phyloP scores from a whole-genome alignment of 2,113 vertebrate species.

The Agapornis roseicollis region DNA sequence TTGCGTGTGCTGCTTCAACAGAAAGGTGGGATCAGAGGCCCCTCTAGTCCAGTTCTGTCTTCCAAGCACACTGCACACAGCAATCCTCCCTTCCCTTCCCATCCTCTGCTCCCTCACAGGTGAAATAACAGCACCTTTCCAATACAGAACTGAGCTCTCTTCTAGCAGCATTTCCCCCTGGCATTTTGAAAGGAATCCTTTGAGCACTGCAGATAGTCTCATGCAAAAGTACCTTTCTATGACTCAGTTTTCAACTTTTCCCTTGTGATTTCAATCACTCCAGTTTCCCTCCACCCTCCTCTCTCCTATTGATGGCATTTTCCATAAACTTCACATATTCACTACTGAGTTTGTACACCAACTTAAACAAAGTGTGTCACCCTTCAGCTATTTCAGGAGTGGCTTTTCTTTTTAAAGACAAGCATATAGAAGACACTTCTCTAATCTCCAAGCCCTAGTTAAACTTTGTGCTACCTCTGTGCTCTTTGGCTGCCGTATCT shows the following conservation, averaged over 20 bases:
- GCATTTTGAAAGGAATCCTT: neutral
- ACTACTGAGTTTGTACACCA: neutral
- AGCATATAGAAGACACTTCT: neutral
- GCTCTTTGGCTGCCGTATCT: fast-evolving
- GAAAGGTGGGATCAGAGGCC: neutral
- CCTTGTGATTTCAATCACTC: neutral
- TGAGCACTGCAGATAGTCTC: neutral
- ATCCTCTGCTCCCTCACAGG: neutral
- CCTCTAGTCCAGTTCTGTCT: neutral
- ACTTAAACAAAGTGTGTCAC: neutral
- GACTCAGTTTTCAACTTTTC: neutral
- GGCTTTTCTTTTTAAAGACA: neutral
- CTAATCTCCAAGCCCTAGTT: neutral
- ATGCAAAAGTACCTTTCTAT: neutral
- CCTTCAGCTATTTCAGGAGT: neutral
- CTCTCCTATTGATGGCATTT: neutral
- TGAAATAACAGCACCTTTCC: neutral
- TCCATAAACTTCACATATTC: neutral
- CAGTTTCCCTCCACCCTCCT: neutral
- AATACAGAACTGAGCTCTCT: neutral
- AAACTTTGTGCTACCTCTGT: neutral
- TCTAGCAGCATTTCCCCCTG: neutral
- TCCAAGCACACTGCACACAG: neutral
- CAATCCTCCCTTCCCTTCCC: neutral
- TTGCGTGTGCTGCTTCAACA: fast-evolving